Base-by-base conservation (phyloP, 2,888 invertebrate species). In the Temnothorax ravouxi region DNA sequence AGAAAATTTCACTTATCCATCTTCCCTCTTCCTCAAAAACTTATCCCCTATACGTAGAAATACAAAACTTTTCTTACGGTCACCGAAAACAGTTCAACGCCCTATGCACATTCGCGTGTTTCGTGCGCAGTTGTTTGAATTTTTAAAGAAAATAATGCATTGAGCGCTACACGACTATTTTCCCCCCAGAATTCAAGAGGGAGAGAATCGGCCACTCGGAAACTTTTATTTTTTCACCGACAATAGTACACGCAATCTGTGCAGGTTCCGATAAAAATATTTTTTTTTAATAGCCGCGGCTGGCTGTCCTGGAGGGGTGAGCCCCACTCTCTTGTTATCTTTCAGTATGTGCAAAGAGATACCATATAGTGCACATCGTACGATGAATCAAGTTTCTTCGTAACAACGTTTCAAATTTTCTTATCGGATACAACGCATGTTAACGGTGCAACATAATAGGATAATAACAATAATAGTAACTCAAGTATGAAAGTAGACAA, bases 261-360 rank as follows among this genome's bases (percentile, higher is more conserved):
- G 11, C 38, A 50, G 8, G 38, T 61, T 21, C 0, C 38, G 38
- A 62, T 52, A 50, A 52, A 76, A 76, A 76, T 76, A 76, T 76
- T n/a, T n/a, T n/a, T n/a, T n/a, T n/a, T 52, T 76, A 76, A 64
- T 76, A 25, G 62, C 18, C 3, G 1, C 18, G 13, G 38, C 38
- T 38, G 25, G 25, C 1, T 25, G 25, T 25, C 11, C 9, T 29
- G 34, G 21, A 52, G 38, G 15, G 21, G 9, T 2, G 15, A 0
- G 6, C 13, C 5, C 5, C 18, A 3, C 38, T n/a, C 52, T 0
- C 2, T 29, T n/a, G 3, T 5, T 9, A 2, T 21, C 21, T 50
- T 38, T 21, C 29, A 15, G 50, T 76, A 18, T 52, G 8, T 25
- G 25, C 13, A 38, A 11, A 52, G 25, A n/a, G 25, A n/a, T 25